Percentiles rank a stretch among this genome's conserved stretches.
Conservation (phyloP, 2,797 vertebrate genomes). For the Acropternis orthonyx region DNA sequence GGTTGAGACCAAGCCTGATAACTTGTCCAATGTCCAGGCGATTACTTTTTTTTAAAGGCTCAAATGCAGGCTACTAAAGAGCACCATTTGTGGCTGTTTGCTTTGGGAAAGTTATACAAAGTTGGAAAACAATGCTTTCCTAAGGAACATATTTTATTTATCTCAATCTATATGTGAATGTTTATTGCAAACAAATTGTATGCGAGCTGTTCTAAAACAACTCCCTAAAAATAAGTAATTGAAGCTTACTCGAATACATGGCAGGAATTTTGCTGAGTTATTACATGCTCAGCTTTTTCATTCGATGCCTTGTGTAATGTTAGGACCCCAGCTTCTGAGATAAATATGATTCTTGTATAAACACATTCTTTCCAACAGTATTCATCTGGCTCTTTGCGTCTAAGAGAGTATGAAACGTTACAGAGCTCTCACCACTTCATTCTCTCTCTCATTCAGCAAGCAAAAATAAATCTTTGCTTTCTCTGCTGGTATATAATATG, state of each 20-base stretch:
- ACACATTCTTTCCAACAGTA: constrained; percentile 74
- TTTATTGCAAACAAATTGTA: background rate
- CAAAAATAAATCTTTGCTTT: constrained; percentile 74
- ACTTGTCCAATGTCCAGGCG: background rate
- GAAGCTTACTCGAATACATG: background rate
- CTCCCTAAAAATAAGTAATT: background rate
- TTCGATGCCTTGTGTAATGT: background rate
- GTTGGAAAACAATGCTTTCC: background rate
- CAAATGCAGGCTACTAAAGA: background rate
- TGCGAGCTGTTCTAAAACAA: background rate
- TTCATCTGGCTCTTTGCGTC: constrained; percentile 57
- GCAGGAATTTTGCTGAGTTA: constrained; percentile 63
- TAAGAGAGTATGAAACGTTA: constrained; percentile 53
- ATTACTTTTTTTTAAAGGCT: background rate
- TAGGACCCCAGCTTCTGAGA: constrained; percentile 32
- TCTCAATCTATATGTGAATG: background rate
- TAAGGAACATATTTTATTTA: background rate
- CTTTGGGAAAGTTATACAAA: background rate
- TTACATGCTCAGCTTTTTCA: constrained; percentile 36
- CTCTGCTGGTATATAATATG: constrained; percentile 37
- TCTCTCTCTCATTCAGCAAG: constrained; percentile 67
- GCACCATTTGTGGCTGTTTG: background rate
- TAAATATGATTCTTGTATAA: constrained; percentile 64
- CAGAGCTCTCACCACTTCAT: constrained; percentile 58
- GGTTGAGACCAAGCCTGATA: background rate